Percentiles rank a stretch among this genome's conserved stretches.
phyloP scores from a whole-genome alignment of 2,113 vertebrate genomes.

The Dicentrarchus labrax region DNA sequence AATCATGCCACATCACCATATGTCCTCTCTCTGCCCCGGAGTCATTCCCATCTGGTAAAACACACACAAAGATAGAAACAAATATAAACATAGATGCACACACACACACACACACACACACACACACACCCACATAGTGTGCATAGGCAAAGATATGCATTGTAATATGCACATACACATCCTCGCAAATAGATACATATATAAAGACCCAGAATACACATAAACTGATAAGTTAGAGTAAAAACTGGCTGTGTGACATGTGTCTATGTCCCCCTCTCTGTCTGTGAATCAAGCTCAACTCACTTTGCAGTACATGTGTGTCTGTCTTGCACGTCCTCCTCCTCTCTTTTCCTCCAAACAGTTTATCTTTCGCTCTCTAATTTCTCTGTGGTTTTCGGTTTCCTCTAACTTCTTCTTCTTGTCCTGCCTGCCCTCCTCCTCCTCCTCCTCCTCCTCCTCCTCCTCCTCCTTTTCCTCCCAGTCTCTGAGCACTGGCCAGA shows the following conservation, averaged over 20 bases:
- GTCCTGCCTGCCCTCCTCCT: constrained; percentile 12
- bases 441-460: constrained; percentile 3
- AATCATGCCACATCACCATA: constrained; percentile 76
- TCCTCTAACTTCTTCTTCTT: constrained; percentile 49
- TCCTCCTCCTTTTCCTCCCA: constrained; percentile 27
- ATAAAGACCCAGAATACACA: neutral
- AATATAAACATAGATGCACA: constrained; percentile 25
- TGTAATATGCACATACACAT: neutral
- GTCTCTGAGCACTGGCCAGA: constrained; percentile 73
- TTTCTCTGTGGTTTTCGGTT: constrained; percentile 57
- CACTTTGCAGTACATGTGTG: constrained; percentile 10
- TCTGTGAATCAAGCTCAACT: neutral
- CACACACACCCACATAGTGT: neutral
- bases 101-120: constrained; percentile 6
- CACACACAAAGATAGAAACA: constrained; percentile 28
- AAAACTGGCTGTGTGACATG: neutral
- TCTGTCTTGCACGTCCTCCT: constrained; percentile 19
- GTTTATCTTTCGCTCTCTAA: constrained; percentile 56
- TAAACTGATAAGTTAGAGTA: neutral
- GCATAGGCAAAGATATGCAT: neutral
- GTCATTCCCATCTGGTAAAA: constrained; percentile 68
- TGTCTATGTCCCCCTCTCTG: neutral
- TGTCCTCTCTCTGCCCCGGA: constrained; percentile 61
- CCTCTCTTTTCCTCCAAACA: constrained; percentile 29
- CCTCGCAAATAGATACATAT: neutral